Conservation (phyloP, 2,113 vertebrate genomes). For the Noturus placidus region DNA sequence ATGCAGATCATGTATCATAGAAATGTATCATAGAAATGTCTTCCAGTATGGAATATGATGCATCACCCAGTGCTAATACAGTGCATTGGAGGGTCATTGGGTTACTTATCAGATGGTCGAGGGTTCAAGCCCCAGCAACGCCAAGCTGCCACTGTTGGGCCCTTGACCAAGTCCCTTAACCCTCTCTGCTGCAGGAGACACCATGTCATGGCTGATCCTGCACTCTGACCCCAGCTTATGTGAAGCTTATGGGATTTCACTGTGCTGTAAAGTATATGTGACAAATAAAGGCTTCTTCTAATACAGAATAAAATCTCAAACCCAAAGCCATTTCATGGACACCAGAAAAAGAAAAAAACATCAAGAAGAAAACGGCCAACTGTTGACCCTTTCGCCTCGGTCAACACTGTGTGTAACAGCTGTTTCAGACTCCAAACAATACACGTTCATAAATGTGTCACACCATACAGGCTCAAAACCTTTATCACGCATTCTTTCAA, state of each 20-base stretch:
- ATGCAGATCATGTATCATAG: not conserved
- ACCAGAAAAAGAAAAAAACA: too few relatives aligned
- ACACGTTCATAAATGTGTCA: not conserved
- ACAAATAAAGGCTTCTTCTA: not conserved
- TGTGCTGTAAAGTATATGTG: too few relatives aligned
- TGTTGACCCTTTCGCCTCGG: not conserved
- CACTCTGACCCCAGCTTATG: too few relatives aligned
- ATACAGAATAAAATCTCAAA: not conserved
- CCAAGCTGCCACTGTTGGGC: too few relatives aligned
- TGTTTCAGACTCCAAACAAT: not conserved
- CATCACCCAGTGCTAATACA: too few relatives aligned
- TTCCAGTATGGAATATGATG: not conserved
- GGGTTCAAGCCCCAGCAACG: too few relatives aligned
- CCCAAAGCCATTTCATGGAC: not conserved
- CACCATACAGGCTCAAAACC: not conserved
- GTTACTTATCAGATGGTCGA: too few relatives aligned
- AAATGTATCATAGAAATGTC: not conserved
- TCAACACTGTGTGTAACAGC: constrained; percentile 15
- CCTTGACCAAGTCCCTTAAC: too few relatives aligned
- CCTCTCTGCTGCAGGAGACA: too few relatives aligned
- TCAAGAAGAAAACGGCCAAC: not conserved
- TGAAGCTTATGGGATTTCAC: too few relatives aligned
- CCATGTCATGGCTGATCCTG: too few relatives aligned
- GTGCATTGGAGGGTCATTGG: too few relatives aligned
- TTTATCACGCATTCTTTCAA: not conserved